phyloP scores from a whole-genome alignment of 2,113 vertebrate genomes.

The Andinoacara biseriatus region DNA sequence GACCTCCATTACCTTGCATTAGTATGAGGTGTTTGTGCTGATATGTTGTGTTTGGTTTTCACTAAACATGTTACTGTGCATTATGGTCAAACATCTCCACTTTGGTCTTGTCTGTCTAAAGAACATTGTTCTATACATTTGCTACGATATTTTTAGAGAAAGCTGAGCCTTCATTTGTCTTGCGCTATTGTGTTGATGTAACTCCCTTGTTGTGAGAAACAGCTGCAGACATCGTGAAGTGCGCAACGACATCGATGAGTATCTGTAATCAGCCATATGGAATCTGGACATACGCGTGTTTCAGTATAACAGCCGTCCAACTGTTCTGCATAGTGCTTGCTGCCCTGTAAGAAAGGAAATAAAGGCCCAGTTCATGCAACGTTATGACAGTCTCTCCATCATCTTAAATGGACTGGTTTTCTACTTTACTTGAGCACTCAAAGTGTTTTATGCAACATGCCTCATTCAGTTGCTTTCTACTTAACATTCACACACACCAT shows the following conservation, averaged over 20 bases:
- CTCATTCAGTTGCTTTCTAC: too few species aligned
- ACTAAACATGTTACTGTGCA: background rate
- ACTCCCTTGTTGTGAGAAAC: background rate
- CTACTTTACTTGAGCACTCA: too few species aligned
- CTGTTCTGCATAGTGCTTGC: background rate
- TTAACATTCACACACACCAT: too few species aligned
- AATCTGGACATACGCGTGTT: background rate
- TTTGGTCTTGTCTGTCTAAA: background rate
- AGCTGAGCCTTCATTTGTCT: background rate
- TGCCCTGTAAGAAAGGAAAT: background rate
- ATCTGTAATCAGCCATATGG: constrained; percentile 3
- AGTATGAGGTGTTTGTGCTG: background rate
- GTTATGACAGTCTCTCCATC: background rate
- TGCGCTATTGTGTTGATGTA: background rate
- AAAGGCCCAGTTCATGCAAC: background rate
- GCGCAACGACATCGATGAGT: background rate
- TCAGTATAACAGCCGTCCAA: background rate
- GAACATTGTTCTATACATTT: background rate
- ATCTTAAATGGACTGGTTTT: background rate
- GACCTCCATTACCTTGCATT: background rate
- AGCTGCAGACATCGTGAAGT: background rate
- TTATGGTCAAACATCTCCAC: background rate
- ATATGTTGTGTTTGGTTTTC: background rate
- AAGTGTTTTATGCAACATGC: too few species aligned
- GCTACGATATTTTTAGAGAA: background rate